A percentile compares a stretch with the other conserved stretches of the same genome.
Evolutionary conservation across 92 coral and sea anemone species (phyloP).

Genomic region (Muricea muricata): DNA sequence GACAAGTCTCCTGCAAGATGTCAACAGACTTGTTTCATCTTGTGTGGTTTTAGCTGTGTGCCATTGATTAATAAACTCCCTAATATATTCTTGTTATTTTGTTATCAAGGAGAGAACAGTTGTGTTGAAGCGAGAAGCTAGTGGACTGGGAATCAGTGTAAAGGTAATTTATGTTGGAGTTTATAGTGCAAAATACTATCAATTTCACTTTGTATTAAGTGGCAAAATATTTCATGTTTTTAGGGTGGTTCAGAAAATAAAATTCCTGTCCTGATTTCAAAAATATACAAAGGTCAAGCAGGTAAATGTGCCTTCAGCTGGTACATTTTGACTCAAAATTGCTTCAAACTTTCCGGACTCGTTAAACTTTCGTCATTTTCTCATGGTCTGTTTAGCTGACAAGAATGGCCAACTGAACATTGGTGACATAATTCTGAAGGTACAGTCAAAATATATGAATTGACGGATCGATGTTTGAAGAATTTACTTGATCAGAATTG

Average conservation of each 20-base stretch:
- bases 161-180: slow-evolving; percentile 75
- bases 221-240: not conserved
- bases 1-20: no score
- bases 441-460: no score
- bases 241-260: slow-evolving; percentile 97
- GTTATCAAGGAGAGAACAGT: slow-evolving; percentile 79
- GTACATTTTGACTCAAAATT: not conserved
- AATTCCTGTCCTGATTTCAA: slow-evolving; percentile 92
- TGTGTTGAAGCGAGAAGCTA: slow-evolving; percentile 74
- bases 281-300: slow-evolving; percentile 94
- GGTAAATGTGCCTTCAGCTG: no score
- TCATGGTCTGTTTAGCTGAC: slow-evolving; percentile 65
- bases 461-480: not conserved
- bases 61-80: no score
- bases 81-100: no score
- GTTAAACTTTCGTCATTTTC: not conserved
- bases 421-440: slow-evolving; percentile 95
- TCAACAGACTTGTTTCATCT: no score
- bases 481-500: not conserved
- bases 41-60: no score
- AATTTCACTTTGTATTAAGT: no score
- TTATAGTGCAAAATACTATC: no score
- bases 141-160: slow-evolving; percentile 97
- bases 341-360: not conserved
- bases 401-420: slow-evolving; percentile 78